Evolutionary conservation across 2,113 vertebrate genomes (phyloP), one percentile per base, ranked within the genome.

Genomic region (Proterorhinus semilunaris): DNA sequence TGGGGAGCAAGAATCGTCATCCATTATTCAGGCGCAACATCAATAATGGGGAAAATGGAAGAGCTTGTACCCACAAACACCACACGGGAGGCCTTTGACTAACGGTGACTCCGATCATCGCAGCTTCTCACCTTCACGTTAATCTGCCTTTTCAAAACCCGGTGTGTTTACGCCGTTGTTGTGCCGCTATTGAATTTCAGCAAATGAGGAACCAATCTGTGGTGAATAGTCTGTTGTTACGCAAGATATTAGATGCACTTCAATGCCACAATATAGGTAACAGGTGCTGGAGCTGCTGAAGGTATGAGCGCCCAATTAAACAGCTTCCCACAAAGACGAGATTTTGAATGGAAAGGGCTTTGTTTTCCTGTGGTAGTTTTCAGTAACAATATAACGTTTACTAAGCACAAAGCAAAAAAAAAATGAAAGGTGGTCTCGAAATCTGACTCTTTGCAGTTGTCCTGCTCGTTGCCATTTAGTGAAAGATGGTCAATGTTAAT

Each of bases 191-290:
- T 58, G 67, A 86, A 69, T 86, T 87, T 83, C 84, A 64, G 62
- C 78, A 83, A 85, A 88, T 78, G 83, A 83, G 74, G 51, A 82
- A 63, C 48, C 72, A 70, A 71, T 69, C 57, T 21, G 72, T 66
- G 5, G 65, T 80, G 79, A 86, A 83, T 81, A 68, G 57, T 51
- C 72, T 5, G 75, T 51, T 77, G 83, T 91, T 90, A 75, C 0
- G 46, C 71, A 90, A 89, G 72, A 75, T 69, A 83, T 87, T 87
- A 88, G 72, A 72, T 67, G 71, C 50, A 80, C 72, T 79, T 16
- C 10, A 72, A 42, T 3, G 53, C 72, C 64, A 62, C 73, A 57
- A 82, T 78, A 66, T 69, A 15, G 77, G 75, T 74, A 64, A 74
- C 15, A 17, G 83, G 72, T 82, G 77, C 74, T 16, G 8, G 78